These are phyloP conservation scores for Syngnathus rostellatus DNA, from an alignment of 2,797 vertebrate genomes.

Conservation along the genomic window DNA sequence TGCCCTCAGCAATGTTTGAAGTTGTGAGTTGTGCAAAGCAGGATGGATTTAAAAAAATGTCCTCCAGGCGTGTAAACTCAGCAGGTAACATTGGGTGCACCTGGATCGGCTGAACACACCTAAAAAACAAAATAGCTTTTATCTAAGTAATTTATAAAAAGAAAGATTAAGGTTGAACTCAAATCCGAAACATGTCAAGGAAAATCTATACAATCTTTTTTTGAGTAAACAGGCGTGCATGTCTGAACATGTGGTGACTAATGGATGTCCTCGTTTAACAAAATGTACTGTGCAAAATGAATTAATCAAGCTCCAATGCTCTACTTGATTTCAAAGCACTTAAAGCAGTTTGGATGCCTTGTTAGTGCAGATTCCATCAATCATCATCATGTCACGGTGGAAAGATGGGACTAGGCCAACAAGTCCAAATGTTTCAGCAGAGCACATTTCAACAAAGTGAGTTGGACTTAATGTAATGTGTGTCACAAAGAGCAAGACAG, in stretches of 20 bases:
- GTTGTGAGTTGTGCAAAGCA: constrained; percentile 31
- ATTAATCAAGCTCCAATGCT: constrained; percentile 41
- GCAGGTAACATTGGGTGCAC: constrained; percentile 31
- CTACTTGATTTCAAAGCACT: constrained; percentile 31
- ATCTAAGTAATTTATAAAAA: constrained; percentile 39
- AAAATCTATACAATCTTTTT: constrained; percentile 30
- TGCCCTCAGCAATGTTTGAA: constrained; percentile 39
- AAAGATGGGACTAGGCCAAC: constrained; percentile 33
- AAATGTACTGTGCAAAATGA: constrained; percentile 38
- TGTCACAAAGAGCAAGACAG: constrained; percentile 14
- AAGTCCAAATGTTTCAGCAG: constrained; percentile 26
- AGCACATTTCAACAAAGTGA: constrained; percentile 15
- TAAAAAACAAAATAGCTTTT: constrained; percentile 52
- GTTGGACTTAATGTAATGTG: constrained; percentile 26
- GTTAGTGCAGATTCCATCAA: constrained; percentile 46
- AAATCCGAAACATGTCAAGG: constrained; percentile 24
- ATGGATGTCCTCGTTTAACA: constrained; percentile 26
- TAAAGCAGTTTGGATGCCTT: constrained; percentile 29
- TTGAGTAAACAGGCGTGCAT: constrained; percentile 45
- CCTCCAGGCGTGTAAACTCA: constrained; percentile 40
- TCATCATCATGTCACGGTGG: constrained; percentile 46
- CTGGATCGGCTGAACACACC: constrained; percentile 32
- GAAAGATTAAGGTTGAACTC: constrained; percentile 32
- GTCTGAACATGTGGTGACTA: constrained; percentile 29
- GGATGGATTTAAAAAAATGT: constrained; percentile 38